Evolutionary conservation across 1,140 invertebrate species (phyloP), one percentile per base, ranked within the genome.

Genomic region (Ostrea edulis): DNA sequence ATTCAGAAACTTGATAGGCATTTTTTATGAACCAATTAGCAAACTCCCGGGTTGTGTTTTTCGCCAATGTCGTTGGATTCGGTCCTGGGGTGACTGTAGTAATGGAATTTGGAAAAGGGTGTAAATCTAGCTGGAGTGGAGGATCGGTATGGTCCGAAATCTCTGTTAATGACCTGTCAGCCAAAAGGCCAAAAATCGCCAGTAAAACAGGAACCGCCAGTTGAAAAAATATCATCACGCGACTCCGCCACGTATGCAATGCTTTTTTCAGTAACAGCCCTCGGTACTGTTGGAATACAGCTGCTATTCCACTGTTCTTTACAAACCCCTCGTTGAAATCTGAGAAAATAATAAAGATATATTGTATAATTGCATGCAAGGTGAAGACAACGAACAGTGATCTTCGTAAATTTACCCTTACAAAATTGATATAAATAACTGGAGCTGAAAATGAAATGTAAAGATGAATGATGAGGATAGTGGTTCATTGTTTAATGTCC

Each of bases 241-340:
- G 71, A 14, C 88, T 90, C 14, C 86, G 25, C 85, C 83, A 86
- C 0, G 89, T 86, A 12, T 90, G 87, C 0, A 90, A 51, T 12
- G 86, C 51, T 51, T 90, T 90, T 77, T 90, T 90, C 25, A 90
- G 71, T 22, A 95, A 84, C 91, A 95, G 93, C 14, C 93, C 94
- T 44, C 88, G 88, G 58, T 95, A 93, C 65, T 95, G 95, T 52
- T 93, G 93, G 20, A 86, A 44, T 44, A 86, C 55, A 9, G 92
- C 85, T n/a, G 20, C 0, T 11, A 92, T 0, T 29, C 92, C 92
- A 11, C 22, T 71, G 58, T 92, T 90, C 51, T 91, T 91, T 14
- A 53, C 44, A 20, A 90, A 82, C 44, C 71, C 84, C 22, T 87
- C 54, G 77, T 91, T 89, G 54, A 92, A 88, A 53, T 86, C 90